Percentiles rank a stretch among this genome's conserved stretches.
phyloP scores from a whole-genome alignment of 2,888 invertebrate genomes.

The Nyleta sp. region DNA sequence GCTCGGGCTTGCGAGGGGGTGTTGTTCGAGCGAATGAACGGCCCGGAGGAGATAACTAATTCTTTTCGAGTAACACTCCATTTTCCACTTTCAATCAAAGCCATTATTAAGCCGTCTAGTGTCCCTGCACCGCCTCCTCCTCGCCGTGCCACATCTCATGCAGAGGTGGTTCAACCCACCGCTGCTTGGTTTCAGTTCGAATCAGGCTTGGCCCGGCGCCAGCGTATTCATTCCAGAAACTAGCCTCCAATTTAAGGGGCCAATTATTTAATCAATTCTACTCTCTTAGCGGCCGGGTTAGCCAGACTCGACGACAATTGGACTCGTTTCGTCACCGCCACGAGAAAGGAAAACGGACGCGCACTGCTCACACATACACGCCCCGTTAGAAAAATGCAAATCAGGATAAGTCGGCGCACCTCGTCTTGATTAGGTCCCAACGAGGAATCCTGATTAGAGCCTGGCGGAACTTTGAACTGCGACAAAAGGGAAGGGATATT shows the following conservation, averaged over 20 bases:
- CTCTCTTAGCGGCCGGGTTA: constrained; percentile 77
- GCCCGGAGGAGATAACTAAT: constrained; percentile 30
- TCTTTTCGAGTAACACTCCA: constrained; percentile 58
- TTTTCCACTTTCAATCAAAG: constrained; percentile 75
- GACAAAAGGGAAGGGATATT: too few relatives aligned
- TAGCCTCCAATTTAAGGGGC: constrained; percentile 81
- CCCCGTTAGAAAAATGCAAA: too few relatives aligned
- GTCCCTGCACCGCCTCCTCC: constrained; percentile 67
- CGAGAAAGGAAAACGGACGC: background rate
- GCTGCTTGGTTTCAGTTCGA: constrained; percentile 52
- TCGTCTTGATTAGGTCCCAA: too few relatives aligned
- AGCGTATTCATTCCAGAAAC: constrained; percentile 82
- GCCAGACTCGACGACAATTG: constrained; percentile 77
- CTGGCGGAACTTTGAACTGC: too few relatives aligned
- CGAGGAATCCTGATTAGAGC: too few relatives aligned
- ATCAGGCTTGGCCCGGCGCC: constrained; percentile 69
- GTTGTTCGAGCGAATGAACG: constrained; percentile 17
- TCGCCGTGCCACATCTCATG: constrained; percentile 71
- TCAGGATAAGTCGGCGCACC: too few relatives aligned
- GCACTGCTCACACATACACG: too few relatives aligned
- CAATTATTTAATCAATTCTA: constrained; percentile 83
- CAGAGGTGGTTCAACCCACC: constrained; percentile 69
- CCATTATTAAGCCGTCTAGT: constrained; percentile 79
- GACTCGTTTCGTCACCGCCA: constrained; percentile 70
- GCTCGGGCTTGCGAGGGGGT: background rate